Conservation (phyloP, 2,797 vertebrate species). For the Hypotaenidia okinawae region DNA sequence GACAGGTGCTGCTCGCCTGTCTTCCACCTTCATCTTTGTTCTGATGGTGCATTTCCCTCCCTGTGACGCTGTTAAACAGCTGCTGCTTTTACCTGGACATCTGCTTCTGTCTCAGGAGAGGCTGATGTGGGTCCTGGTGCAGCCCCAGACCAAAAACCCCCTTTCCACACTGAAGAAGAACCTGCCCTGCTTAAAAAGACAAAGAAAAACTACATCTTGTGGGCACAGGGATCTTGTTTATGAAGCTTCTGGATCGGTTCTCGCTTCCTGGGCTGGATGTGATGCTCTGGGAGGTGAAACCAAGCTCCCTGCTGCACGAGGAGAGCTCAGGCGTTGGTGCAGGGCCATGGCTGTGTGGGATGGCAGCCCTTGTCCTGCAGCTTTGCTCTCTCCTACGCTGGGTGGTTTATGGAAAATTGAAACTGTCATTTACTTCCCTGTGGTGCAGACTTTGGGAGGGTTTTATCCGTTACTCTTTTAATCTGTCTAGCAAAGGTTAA, state of each 20-base stretch:
- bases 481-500: conserved; percentile 8
- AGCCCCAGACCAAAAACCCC: neutral
- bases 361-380: neutral
- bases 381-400: fast-evolving
- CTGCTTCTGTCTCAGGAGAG: neutral
- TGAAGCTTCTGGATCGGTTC: neutral
- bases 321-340: fast-evolving
- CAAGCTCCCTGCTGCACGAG: fast-evolving
- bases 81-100: neutral
- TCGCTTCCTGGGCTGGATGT: neutral
- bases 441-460: neutral
- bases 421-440: neutral
- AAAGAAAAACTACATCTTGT: fast-evolving
- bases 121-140: fast-evolving
- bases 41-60: neutral
- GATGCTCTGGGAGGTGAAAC: neutral
- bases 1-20: neutral
- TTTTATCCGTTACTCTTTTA: neutral
- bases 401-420: fast-evolving
- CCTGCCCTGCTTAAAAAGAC: neutral
- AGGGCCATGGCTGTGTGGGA: fast-evolving
- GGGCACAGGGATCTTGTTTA: fast-evolving
- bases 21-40: neutral
- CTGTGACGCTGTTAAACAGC: neutral
- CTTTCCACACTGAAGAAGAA: fast-evolving